Evolutionary conservation across 2,888 invertebrate species (phyloP).

Genomic region (Apodemia zela): DNA sequence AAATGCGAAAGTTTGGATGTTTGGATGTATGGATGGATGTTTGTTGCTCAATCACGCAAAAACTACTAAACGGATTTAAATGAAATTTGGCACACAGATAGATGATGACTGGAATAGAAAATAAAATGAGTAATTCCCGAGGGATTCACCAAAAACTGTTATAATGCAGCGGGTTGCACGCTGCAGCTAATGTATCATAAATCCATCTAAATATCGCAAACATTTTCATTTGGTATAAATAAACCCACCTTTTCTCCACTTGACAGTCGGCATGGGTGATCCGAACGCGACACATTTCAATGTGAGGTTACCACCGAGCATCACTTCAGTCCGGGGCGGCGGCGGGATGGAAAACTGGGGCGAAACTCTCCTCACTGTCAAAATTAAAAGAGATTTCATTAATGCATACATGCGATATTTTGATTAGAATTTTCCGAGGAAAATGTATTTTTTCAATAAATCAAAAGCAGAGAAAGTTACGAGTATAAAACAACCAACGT

Average conservation of each 20-base stretch:
- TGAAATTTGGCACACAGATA: too few relatives aligned
- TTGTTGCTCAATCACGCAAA: too few relatives aligned
- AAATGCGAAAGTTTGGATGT: too few relatives aligned
- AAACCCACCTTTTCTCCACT: constrained; percentile 89
- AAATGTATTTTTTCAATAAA: background rate
- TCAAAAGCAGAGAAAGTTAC: background rate
- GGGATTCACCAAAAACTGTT: too few relatives aligned
- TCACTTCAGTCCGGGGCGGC: constrained; percentile 91
- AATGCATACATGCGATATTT: constrained; percentile 3
- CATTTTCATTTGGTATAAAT: constrained; percentile 4
- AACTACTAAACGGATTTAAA: too few relatives aligned
- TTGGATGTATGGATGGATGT: too few relatives aligned
- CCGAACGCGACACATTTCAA: constrained; percentile 98
- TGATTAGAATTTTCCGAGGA: background rate
- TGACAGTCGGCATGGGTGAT: constrained; percentile 98
- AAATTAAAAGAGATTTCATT: constrained; percentile 32
- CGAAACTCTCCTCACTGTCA: constrained; percentile 93
- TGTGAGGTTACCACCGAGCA: constrained; percentile 94
- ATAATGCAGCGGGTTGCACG: too few relatives aligned
- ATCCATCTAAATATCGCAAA: background rate
- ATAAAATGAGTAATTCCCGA: too few relatives aligned
- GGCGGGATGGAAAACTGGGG: constrained; percentile 98
- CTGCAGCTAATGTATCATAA: too few relatives aligned
- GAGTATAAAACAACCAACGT: too few relatives aligned
- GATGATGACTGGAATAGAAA: too few relatives aligned